These are phyloP conservation scores for Argyrosomus japonicus DNA, from an alignment of 2,113 vertebrate species.

Conservation along the genomic window DNA sequence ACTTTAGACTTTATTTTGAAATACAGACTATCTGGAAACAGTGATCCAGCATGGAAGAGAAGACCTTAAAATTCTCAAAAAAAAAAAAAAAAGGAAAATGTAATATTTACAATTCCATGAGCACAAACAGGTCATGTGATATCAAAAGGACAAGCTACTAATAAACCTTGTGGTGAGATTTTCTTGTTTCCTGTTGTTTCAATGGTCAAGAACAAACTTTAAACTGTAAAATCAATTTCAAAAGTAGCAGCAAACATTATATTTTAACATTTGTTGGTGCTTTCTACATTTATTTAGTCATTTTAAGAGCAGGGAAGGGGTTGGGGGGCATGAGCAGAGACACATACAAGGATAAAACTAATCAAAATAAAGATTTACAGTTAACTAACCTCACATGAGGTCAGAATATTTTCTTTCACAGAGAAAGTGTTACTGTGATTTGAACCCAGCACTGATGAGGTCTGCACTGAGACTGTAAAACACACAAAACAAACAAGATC, in stretches of 20 bases:
- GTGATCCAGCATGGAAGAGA: background rate
- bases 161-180: background rate
- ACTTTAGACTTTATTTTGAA: background rate
- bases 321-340: background rate
- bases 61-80: background rate
- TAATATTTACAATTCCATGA: too few relatives aligned
- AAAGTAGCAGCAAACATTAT: background rate
- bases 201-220: background rate
- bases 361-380: conserved; percentile 16
- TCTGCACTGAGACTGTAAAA: background rate
- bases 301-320: background rate
- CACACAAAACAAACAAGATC: background rate
- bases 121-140: background rate
- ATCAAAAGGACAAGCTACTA: background rate
- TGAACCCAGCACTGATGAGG: background rate
- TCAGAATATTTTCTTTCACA: conserved; percentile 16
- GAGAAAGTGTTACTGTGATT: background rate
- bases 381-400: conserved; percentile 1
- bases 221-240: background rate
- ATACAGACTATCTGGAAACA: background rate
- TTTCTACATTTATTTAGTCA: background rate
- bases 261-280: background rate
- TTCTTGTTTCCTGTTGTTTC: background rate
- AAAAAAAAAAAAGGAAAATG: background rate
- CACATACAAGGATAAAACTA: background rate